Evolutionary conservation across 2,797 vertebrate genomes (phyloP), one percentile per base, ranked within the genome.

Genomic region (Anguilla anguilla): DNA sequence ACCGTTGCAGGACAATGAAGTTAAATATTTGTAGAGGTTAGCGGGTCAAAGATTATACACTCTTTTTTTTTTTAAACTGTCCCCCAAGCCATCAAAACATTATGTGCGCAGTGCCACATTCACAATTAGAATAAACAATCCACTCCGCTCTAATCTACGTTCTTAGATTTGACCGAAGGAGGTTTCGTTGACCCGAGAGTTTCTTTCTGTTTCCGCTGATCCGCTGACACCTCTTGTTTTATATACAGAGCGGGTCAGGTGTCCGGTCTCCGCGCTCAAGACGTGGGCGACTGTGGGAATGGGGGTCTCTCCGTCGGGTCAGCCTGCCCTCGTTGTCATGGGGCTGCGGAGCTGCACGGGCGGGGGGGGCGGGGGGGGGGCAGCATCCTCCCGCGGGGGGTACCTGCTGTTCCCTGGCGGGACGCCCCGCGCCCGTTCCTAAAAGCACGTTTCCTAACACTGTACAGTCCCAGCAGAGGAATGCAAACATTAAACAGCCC

Each of bases 371-470:
- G 31, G 91, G 89, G 17, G 17, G 91, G 90, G 90, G 88, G 35
- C 91, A 91, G 89, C 57, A 43, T 88, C 94, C 94, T 95, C 94
- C 94, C 93, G 92, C 91, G 89, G 93, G 93, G 55, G 92, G 92
- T 89, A 93, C 93, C 93, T 92, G 92, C 89, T 93, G 94, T 94
- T 93, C 92, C 92, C 92, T 95, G 94, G 93, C 92, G 87, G 83
- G 67, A 87, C 91, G 93, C 92, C 93, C 92, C 89, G 90, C 91
- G 91, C 90, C 51, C 85, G 94, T 94, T 91, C 91, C 92, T 91
- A 91, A 90, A 35, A 92, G 90, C 90, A 90, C 87, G 87, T 90
- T 89, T 89, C 89, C 91, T 89, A 91, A 61, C 90, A 91, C 91
- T 91, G 90, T 93, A 92, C 91, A 89, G 94, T 92, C 90, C 91